These are phyloP conservation scores for Oreochromis spilurus DNA, from an alignment of 2,113 vertebrate species.

Conservation along the genomic window DNA sequence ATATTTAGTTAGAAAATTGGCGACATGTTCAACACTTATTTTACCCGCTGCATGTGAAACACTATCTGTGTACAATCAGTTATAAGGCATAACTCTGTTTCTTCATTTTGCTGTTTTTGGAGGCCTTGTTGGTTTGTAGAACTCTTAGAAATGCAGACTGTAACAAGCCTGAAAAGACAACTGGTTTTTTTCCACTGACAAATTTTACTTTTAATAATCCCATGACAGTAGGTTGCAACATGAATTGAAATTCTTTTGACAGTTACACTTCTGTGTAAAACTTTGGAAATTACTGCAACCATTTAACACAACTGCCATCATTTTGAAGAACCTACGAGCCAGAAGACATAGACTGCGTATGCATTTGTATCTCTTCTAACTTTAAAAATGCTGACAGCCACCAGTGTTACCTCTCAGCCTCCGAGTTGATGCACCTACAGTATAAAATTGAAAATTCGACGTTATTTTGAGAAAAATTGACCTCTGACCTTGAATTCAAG, in stretches of 20 bases:
- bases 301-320: not conserved
- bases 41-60: not conserved
- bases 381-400: not conserved
- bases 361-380: not conserved
- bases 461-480: not conserved
- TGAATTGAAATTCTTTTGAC: not conserved
- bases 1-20: not conserved
- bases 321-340: not conserved
- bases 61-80: not conserved
- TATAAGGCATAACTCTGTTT: not conserved
- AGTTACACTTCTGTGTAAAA: not conserved
- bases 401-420: not conserved
- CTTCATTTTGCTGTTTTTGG: not conserved
- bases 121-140: not conserved
- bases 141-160: not conserved
- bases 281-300: not conserved
- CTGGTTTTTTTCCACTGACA: accelerated
- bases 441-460: not conserved
- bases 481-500: not conserved
- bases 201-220: not conserved
- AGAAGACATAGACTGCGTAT: not conserved
- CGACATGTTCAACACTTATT: accelerated
- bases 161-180: not conserved
- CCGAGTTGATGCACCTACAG: accelerated
- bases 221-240: not conserved